These are phyloP conservation scores for Poeciliopsis turrubarensis DNA, from an alignment of 2,113 vertebrate genomes.

Conservation along the genomic window DNA sequence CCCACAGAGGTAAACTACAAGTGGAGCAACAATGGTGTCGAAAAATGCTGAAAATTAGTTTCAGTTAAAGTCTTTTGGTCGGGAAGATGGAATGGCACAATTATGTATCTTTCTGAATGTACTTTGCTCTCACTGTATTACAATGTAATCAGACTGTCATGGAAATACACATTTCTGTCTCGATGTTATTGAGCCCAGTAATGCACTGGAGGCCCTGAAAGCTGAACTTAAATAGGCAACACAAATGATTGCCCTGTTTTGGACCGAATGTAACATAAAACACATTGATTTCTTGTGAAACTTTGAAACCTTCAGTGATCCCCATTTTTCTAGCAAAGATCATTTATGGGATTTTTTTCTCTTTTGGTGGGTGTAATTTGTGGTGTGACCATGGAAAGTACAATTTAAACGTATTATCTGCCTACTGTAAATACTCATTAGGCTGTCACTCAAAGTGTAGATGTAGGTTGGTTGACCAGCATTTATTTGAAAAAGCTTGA, in stretches of 20 bases:
- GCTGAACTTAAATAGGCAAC: background rate
- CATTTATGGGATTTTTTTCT: background rate
- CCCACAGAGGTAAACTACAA: background rate
- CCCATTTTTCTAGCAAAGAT: background rate
- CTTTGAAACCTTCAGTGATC: background rate
- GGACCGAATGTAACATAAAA: background rate
- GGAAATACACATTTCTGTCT: background rate
- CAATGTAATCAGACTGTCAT: background rate
- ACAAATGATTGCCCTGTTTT: no score
- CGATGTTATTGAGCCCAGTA: background rate
- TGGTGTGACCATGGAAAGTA: conserved; percentile 39
- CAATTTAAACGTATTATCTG: conserved; percentile 29
- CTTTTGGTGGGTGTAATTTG: conserved; percentile 25
- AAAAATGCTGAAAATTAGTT: background rate
- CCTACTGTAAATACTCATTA: conserved; percentile 23
- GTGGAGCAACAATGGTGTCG: background rate
- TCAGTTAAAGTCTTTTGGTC: background rate
- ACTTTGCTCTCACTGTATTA: background rate
- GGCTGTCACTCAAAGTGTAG: conserved; percentile 36
- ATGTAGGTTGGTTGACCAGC: background rate
- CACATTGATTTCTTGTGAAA: background rate
- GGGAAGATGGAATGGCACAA: background rate
- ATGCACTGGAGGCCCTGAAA: background rate
- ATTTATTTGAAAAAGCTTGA: no score
- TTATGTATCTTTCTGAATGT: background rate